Percentiles rank a stretch among this genome's conserved stretches.
Conservation (phyloP, 1,140 invertebrate species). For the Neodiprion fabricii region DNA sequence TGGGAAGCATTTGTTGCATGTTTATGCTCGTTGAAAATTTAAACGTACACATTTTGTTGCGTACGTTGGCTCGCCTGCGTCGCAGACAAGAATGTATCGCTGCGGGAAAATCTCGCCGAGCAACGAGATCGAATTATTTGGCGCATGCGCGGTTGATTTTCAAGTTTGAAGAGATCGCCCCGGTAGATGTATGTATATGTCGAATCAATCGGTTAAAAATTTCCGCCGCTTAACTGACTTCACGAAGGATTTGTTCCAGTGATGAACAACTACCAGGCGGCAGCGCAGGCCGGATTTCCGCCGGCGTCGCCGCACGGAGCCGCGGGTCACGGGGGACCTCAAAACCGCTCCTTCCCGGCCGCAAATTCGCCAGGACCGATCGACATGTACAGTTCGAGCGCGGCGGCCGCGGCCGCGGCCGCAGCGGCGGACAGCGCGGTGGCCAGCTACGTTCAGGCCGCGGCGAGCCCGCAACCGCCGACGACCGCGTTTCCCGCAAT, state of each 20-base stretch:
- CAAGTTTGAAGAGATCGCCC: too few species aligned
- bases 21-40: too few species aligned
- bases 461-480: slow-evolving; percentile 87
- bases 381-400: slow-evolving; percentile 86
- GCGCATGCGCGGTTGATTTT: too few species aligned
- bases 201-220: too few species aligned
- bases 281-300: slow-evolving; percentile 76
- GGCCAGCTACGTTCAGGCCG: slow-evolving; percentile 86
- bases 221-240: too few species aligned
- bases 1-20: too few species aligned
- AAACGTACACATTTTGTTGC: too few species aligned
- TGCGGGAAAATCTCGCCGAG: too few species aligned
- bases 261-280: slow-evolving; percentile 94
- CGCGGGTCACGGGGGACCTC: slow-evolving; percentile 67
- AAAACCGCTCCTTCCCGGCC: slow-evolving; percentile 80
- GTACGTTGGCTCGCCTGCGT: too few species aligned
- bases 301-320: slow-evolving; percentile 71
- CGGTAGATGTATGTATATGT: too few species aligned
- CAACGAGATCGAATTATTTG: too few species aligned
- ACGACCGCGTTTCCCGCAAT: slow-evolving; percentile 84
- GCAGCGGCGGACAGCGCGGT: slow-evolving; percentile 66
- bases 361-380: slow-evolving; percentile 88
- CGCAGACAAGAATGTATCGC: too few species aligned
- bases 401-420: slow-evolving; percentile 71
- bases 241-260: slow-evolving; percentile 68